Evolutionary conservation across 2,797 vertebrate genomes (phyloP), one percentile per base, ranked within the genome.

Genomic region (Sebastes taczanowskii): DNA sequence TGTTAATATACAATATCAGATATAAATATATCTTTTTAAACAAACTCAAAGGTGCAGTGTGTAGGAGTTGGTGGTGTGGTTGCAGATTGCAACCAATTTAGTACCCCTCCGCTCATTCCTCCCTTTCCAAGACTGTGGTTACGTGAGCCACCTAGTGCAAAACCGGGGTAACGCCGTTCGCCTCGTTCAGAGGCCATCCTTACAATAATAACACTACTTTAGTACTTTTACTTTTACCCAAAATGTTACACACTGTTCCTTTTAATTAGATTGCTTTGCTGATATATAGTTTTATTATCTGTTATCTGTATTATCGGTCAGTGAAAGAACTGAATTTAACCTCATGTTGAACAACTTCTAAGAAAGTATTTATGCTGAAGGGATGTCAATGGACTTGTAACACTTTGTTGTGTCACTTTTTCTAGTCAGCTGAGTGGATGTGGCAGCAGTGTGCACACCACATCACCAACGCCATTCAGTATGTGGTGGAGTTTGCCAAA

Each of bases 401-500:
- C 53, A 56, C 4, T 38, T 34, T 78, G 68, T 60, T 87, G 6
- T 85, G 46, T 65, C 5, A 18, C 32, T 49, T 80, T 16, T 4
- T 52, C 14, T 93, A 98, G 97, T 96, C 97, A 73, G 96, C 97
- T 0, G 97, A 98, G 91, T 96, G 94, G 94, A 97, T 98, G 97
- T 98, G 97, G 97, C 97, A 98, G 89, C 95, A 97, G 90, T 98
- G 97, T 53, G 95, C 97, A 6, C 93, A 97, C 80, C 97, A 97
- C 89, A 95, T 98, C 83, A 98, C 97, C 90, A 97, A 97, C 0
- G 97, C 97, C 91, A 97, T 98, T 90, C 97, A 98, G 92, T 98
- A 98, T 5, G 97, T 98, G 77, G 97, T 98, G 94, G 97, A 98
- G 93, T 98, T 98, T 1, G 97, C 97, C 91, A 98, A 98, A 91